Evolutionary conservation across 2,888 invertebrate genomes (phyloP).

Genomic region (Seira musarum): DNA sequence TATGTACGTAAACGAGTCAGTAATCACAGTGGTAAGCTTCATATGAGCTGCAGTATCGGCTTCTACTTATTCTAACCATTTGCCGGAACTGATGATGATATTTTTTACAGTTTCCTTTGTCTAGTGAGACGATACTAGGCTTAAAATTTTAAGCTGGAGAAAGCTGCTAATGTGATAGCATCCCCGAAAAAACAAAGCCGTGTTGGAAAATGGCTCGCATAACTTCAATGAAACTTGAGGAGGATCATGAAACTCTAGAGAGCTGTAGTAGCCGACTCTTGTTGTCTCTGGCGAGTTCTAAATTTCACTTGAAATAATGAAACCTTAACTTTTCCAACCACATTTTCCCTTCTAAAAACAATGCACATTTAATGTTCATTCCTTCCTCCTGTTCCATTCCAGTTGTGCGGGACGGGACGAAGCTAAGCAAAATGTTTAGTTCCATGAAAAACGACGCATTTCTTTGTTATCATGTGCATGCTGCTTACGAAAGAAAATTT

Average conservation of each 20-base stretch:
- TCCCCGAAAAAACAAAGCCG: background rate
- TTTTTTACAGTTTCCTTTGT: too few species aligned
- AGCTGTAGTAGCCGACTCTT: constrained; percentile 54
- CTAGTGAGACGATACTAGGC: too few species aligned
- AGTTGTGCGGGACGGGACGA: too few species aligned
- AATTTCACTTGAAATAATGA: constrained; percentile 60
- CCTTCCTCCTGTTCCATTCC: too few species aligned
- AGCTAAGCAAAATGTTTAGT: too few species aligned
- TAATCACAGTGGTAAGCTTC: too few species aligned
- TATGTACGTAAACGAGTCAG: too few species aligned
- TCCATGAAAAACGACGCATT: background rate
- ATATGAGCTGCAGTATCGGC: too few species aligned
- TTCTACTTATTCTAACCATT: too few species aligned
- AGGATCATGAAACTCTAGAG: constrained; percentile 56
- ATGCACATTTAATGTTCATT: too few species aligned
- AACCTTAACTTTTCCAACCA: constrained; percentile 44
- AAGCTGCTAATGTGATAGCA: background rate
- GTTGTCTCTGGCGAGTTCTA: constrained; percentile 58
- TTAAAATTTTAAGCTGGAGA: too few species aligned
- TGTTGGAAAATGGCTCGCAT: background rate
- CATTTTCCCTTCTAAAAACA: background rate
- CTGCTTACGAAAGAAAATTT: background rate
- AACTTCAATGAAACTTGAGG: constrained; percentile 55
- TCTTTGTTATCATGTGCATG: background rate
- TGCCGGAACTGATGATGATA: background rate